Percentiles rank a stretch among this genome's conserved stretches.
Conservation (phyloP, 2,888 invertebrate genomes). For the Drosophila antonietae region DNA sequence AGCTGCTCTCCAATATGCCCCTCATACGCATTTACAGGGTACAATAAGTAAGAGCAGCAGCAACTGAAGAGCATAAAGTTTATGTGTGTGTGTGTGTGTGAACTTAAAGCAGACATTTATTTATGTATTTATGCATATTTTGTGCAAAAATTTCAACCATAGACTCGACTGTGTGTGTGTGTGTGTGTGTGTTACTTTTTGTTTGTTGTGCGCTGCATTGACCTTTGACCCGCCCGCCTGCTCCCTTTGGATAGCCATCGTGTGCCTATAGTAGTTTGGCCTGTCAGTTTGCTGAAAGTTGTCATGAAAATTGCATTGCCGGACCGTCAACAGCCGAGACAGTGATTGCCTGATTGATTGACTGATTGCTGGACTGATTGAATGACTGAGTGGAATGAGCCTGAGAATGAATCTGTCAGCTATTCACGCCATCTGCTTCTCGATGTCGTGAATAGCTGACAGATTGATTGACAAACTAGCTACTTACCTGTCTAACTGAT, state of each 20-base stretch:
- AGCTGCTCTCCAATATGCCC: not conserved
- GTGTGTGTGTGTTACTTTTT: conserved; percentile 22
- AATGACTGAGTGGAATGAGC: conserved; percentile 1
- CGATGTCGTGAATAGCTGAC: not conserved
- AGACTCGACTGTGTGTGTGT: conserved; percentile 33
- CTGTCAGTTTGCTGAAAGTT: conserved; percentile 36
- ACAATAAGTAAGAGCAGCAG: conserved; percentile 5
- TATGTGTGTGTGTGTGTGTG: not conserved
- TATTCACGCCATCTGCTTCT: no score
- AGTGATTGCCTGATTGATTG: conserved; percentile 8
- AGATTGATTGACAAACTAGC: not conserved
- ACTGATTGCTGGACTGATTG: conserved; percentile 4
- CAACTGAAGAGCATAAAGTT: conserved; percentile 12
- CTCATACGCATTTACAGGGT: not conserved
- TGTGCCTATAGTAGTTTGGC: not conserved
- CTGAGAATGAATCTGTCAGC: no score
- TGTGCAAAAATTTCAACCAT: conserved; percentile 59
- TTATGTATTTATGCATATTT: conserved; percentile 77
- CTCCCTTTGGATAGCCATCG: not conserved
- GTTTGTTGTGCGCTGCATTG: conserved; percentile 30
- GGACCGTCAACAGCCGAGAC: conserved; percentile 10
- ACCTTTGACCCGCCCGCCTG: conserved; percentile 25
- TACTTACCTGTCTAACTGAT: not conserved
- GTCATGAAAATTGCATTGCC: conserved; percentile 51
- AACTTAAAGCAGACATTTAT: conserved; percentile 59